Evolutionary conservation across 2,888 invertebrate species (phyloP).

Genomic region (Archips crataeganus): DNA sequence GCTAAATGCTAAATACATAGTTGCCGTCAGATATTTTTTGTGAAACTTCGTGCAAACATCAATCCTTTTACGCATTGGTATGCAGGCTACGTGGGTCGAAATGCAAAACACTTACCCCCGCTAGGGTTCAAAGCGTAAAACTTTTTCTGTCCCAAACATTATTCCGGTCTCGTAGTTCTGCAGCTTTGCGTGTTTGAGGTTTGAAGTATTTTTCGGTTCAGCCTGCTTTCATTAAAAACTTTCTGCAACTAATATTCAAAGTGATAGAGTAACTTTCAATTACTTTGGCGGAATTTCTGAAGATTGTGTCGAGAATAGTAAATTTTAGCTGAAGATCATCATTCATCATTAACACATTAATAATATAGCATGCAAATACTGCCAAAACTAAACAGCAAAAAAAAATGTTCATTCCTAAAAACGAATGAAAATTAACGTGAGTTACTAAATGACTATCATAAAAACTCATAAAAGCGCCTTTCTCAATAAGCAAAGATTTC

Average conservation of each 20-base stretch:
- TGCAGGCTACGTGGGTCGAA: constrained; percentile 77
- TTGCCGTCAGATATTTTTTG: constrained; percentile 49
- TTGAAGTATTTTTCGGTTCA: constrained; percentile 79
- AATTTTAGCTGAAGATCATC: background rate
- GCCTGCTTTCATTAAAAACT: constrained; percentile 80
- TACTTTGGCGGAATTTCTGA: constrained; percentile 53
- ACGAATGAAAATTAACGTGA: background rate
- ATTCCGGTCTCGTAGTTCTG: constrained; percentile 83
- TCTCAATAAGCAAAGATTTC: constrained; percentile 7
- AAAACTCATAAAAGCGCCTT: background rate
- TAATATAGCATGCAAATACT: background rate
- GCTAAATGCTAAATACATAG: constrained; percentile 44
- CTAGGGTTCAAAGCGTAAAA: constrained; percentile 82
- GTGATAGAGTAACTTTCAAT: constrained; percentile 73
- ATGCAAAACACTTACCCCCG: constrained; percentile 84
- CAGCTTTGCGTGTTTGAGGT: constrained; percentile 82
- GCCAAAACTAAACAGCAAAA: no score
- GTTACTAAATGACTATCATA: background rate
- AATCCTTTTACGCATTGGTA: constrained; percentile 82
- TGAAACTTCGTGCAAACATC: constrained; percentile 69
- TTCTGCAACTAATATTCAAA: constrained; percentile 71
- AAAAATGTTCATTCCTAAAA: background rate
- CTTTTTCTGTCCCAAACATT: constrained; percentile 83
- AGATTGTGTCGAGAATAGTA: background rate
- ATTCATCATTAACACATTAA: background rate